Base-by-base conservation (phyloP, 2,113 vertebrate species). In the Gadus chalcogrammus region DNA sequence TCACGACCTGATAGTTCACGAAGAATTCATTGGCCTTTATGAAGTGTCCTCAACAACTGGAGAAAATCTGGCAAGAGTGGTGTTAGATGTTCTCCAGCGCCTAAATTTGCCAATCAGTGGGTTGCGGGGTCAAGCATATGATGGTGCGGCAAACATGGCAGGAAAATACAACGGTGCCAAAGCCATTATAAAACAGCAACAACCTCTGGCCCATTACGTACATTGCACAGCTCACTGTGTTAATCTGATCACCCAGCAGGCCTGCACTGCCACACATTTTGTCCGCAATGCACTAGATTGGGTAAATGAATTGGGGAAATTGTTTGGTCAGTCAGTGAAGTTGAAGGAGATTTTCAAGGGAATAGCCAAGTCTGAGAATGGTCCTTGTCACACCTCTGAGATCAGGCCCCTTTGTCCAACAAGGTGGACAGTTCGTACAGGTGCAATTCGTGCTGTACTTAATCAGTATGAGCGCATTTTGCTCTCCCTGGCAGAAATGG, bases 301-400 rank as follows among this genome's bases (percentile, higher is more conserved):
- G 67, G 72, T 69, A 17, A 48, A 65, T 68, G 66, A 70, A 62
- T 64, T 69, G 59, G 61, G 53, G 38, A 59, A 69, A 24, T 31
- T 69, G 16, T 75, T 61, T 75, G 67, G 73, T 4, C 67, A 70
- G 28, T 62, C n/a, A n/a, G n/a, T n/a, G n/a, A n/a, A n/a, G n/a
- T n/a, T 65, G 15, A 56, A 64, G 48, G 61, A 71, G 13, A 61
- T 61, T 11, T 71, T 71, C 35, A 64, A 71, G 24, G 62, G n/a
- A n/a, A n/a, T n/a, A n/a, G n/a, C n/a, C 70, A 65, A 65, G 38
- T 22, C 18, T 27, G 60, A 53, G 53, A 27, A 62, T 58, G 67
- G 67, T 9, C 38, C 27, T n/a, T 17, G 11, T 58, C 17, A 42
- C 5, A 28, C 22, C n/a, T n/a, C n/a, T n/a, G n/a, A n/a, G n/a